These are phyloP conservation scores for Trichomycterus rosablanca DNA, from an alignment of 2,113 vertebrate genomes.

Conservation along the genomic window DNA sequence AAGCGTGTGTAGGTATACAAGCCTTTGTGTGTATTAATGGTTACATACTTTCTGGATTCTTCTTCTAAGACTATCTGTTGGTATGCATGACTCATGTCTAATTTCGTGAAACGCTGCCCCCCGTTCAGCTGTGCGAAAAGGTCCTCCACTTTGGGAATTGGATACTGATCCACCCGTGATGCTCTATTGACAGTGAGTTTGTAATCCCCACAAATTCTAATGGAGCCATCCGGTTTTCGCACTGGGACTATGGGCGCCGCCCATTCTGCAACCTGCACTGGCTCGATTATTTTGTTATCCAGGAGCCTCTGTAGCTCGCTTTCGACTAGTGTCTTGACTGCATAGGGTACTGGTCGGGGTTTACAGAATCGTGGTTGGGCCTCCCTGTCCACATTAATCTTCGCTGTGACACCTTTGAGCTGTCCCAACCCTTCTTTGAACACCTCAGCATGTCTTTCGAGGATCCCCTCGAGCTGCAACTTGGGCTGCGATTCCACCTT, in stretches of 20 bases:
- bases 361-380: background rate
- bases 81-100: slow-evolving; percentile 28
- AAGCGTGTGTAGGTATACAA: slow-evolving; percentile 13
- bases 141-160: slow-evolving; percentile 13
- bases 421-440: background rate
- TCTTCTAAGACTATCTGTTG: slow-evolving; percentile 2
- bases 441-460: background rate
- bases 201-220: slow-evolving; percentile 7
- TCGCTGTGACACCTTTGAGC: background rate
- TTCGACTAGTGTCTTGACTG: slow-evolving; percentile 15
- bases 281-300: slow-evolving; percentile 19
- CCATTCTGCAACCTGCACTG: slow-evolving; percentile 29
- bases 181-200: no score
- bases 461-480: no score
- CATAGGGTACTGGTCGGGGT: slow-evolving; percentile 16
- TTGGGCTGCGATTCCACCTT: no score
- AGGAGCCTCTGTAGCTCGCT: slow-evolving; percentile 6
- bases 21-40: slow-evolving; percentile 29
- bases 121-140: background rate
- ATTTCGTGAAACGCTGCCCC: background rate
- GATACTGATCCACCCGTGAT: no score
- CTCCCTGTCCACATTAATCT: background rate
- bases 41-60: background rate
- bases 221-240: slow-evolving; percentile 7
- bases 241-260: slow-evolving; percentile 5